Evolutionary conservation across 2,113 vertebrate species (phyloP).

Genomic region (Acrocephalus kingi): DNA sequence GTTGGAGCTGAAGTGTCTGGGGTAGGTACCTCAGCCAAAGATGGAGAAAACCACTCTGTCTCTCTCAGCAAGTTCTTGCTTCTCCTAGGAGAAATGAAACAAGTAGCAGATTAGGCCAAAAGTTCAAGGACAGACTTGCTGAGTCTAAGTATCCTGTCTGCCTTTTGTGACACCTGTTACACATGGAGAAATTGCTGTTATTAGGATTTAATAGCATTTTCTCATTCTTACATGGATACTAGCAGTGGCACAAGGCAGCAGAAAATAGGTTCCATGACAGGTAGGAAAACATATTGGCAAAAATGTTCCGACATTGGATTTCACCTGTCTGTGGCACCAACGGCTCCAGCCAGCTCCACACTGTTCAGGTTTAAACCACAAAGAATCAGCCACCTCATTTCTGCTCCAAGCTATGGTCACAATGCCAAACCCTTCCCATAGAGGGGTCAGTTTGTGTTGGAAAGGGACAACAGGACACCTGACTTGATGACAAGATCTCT

Average conservation of each 20-base stretch:
- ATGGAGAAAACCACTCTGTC: neutral
- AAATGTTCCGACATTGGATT: neutral
- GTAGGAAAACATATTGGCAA: neutral
- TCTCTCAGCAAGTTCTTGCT: neutral
- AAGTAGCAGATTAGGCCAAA: neutral
- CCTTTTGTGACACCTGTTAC: neutral
- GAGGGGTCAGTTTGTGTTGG: neutral
- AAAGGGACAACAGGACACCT: neutral
- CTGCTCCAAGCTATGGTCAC: neutral
- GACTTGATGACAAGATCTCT: neutral
- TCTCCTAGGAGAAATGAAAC: neutral
- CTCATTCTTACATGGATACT: neutral
- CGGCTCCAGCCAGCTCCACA: neutral
- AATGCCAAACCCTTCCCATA: neutral
- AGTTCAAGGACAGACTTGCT: neutral
- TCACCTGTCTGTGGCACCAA: neutral
- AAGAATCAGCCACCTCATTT: neutral
- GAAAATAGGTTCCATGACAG: neutral
- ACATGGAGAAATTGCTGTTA: neutral
- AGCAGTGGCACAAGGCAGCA: neutral
- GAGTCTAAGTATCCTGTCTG: neutral
- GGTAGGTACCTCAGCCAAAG: conserved; percentile 52
- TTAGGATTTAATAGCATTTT: neutral
- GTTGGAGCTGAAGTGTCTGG: conserved; percentile 73
- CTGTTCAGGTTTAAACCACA: neutral